A percentile compares a stretch with the other conserved stretches of the same genome.
These are phyloP conservation scores for Cebidichthys violaceus DNA, from an alignment of 2,113 vertebrate genomes.

Conservation along the genomic window DNA sequence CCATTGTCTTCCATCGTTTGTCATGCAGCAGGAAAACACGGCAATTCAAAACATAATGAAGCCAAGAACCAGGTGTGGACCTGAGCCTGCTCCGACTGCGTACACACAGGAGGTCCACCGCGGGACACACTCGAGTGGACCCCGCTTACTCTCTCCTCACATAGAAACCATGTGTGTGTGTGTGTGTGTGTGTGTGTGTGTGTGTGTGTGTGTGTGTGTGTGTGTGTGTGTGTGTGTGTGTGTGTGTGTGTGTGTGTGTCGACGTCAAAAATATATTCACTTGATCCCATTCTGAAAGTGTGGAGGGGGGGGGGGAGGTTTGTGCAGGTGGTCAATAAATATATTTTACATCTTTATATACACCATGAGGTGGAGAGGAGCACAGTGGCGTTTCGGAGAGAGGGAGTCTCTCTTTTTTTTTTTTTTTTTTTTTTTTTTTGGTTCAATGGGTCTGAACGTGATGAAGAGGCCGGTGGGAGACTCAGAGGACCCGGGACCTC, in stretches of 20 bases:
- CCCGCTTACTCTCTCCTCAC: constrained; percentile 35
- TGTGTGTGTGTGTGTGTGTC: constrained; percentile 9
- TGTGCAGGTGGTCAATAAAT: constrained; percentile 71
- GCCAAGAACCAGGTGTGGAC: constrained; percentile 65
- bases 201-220: constrained; percentile 3
- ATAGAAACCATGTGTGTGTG: constrained; percentile 37
- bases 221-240: neutral
- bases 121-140: constrained; percentile 38
- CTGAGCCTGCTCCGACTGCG: constrained; percentile 68
- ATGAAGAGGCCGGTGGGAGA: constrained; percentile 19
- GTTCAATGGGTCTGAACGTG: constrained; percentile 17
- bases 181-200: too few relatives aligned
- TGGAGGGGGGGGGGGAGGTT: constrained; percentile 2
- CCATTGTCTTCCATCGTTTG: constrained; percentile 44
- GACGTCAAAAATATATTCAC: constrained; percentile 55
- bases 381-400: constrained; percentile 67
- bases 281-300: constrained; percentile 39
- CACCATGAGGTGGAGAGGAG: constrained; percentile 65
- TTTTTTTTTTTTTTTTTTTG: constrained; percentile 11
- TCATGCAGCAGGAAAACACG: constrained; percentile 59
- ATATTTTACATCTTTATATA: constrained; percentile 79
- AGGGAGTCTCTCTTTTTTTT: constrained; percentile 12
- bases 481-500: constrained; percentile 83
- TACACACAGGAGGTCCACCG: constrained; percentile 59
- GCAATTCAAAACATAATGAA: constrained; percentile 75